Base-by-base conservation (phyloP, 2,113 vertebrate genomes). In the Circaetus gallicus region DNA sequence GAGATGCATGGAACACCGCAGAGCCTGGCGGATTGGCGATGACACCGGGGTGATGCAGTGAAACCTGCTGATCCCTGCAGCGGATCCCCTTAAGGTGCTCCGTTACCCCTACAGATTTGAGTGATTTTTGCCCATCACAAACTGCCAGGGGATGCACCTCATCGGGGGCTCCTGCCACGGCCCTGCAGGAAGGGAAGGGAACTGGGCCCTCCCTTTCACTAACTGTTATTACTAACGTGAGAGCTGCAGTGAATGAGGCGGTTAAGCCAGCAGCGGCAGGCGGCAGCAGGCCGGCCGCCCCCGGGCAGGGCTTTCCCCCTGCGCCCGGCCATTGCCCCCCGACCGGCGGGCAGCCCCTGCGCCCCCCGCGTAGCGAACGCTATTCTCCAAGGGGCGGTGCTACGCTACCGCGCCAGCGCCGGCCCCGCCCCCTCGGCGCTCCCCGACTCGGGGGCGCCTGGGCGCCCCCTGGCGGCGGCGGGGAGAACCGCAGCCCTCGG, bases 41-140 rank as follows among this genome's bases (percentile, higher is more conserved):
- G 45, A 32, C 76, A 7, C 21, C 1, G 3, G 24, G 34, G 45
- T 3, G 56, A 15, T 18, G 17, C 76, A 29, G 17, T 3, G 52
- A 40, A 28, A 38, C 34, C 34, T 5, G 18, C 61, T 20, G 50
- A n/a, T 15, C 31, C 47, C 58, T 22, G 63, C 38, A n/a, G 67
- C 3, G 2, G 53, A 20, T 40, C 22, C 29, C 34, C 2, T 1
- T 16, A 2, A 25, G 45, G 4, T 16, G 40, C 50, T 26, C 36
- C 15, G 3, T 26, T 15, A 15, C 14, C 26, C 36, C 10, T 29
- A 1, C 59, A 4, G 29, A 3, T 7, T 1, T 2, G 50, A 34
- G 50, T 11, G 40, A 15, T 56, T 21, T 16, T 7, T 19, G 53
- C 38, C 81, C 67, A 1, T 9, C 45, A 2, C 67, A 8, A 28